phyloP scores from a whole-genome alignment of 2,113 vertebrate genomes.

The Callopanchax toddi region DNA sequence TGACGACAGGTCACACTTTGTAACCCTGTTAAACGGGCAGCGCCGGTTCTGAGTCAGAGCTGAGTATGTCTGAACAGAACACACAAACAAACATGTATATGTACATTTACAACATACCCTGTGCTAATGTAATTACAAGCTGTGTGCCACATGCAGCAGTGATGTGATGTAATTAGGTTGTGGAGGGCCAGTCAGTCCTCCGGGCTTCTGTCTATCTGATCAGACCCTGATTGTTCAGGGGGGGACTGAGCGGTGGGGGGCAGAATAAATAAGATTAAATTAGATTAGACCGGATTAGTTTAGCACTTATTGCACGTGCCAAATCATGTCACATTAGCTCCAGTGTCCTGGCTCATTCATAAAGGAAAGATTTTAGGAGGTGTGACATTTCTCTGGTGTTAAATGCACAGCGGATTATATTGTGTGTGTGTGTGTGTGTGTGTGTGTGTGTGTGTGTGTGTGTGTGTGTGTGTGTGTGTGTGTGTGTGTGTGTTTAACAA shows the following conservation, averaged over 20 bases:
- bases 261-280: constrained; percentile 77
- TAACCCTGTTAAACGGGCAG: constrained; percentile 29
- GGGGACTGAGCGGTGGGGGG: constrained; percentile 28
- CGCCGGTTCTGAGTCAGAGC: constrained; percentile 19
- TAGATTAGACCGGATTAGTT: constrained; percentile 80
- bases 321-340: constrained; percentile 80
- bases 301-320: constrained; percentile 81
- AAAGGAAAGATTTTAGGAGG: constrained; percentile 67
- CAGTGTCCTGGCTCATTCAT: constrained; percentile 73
- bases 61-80: constrained; percentile 1
- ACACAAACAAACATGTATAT: constrained; percentile 15
- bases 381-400: constrained; percentile 70
- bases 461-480: constrained; percentile 21
- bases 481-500: too few relatives aligned
- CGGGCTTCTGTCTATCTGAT: constrained; percentile 74
- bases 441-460: not conserved
- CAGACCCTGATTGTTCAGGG: constrained; percentile 65
- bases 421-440: constrained; percentile 23
- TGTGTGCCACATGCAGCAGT: constrained; percentile 66
- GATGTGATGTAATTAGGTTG: constrained; percentile 77
- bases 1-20: constrained; percentile 53
- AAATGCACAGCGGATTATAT: constrained; percentile 27
- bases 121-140: constrained; percentile 70
- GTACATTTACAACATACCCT: constrained; percentile 34
- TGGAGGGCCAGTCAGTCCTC: constrained; percentile 70